These are phyloP conservation scores for Poeciliopsis paucimaculata DNA, from an alignment of 2,797 vertebrate genomes.

Conservation along the genomic window DNA sequence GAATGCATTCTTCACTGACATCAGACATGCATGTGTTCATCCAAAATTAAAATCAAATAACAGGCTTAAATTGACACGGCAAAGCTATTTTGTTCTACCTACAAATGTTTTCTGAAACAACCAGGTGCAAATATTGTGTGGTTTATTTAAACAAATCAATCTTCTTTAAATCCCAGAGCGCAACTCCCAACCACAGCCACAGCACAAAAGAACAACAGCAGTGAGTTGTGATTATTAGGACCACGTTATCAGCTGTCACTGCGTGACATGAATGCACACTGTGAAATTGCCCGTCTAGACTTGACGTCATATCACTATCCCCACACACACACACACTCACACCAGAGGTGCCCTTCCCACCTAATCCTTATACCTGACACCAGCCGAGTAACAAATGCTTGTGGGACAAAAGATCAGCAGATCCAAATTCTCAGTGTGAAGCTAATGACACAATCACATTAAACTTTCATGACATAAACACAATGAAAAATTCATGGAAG, in stretches of 20 bases:
- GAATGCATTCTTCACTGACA: neutral
- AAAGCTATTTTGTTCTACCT: neutral
- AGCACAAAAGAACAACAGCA: conserved; percentile 37
- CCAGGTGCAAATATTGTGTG: conserved; percentile 9
- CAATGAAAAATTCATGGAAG: conserved; percentile 12
- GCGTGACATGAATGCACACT: conserved; percentile 66
- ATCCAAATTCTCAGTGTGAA: conserved; percentile 13
- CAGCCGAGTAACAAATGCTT: conserved; percentile 46
- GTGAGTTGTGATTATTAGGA: conserved; percentile 56
- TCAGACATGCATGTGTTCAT: conserved; percentile 7
- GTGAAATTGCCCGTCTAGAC: conserved; percentile 79
- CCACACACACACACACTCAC: conserved; percentile 36
- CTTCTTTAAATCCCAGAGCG: conserved; percentile 26
- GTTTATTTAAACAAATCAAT: conserved; percentile 15
- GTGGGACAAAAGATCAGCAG: conserved; percentile 33
- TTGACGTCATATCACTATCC: conserved; percentile 76
- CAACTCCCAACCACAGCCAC: conserved; percentile 21
- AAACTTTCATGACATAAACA: neutral
- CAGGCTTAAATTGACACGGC: neutral
- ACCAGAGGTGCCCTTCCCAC: conserved; percentile 69
- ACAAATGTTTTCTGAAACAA: conserved; percentile 7
- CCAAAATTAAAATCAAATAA: conserved; percentile 11
- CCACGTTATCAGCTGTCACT: conserved; percentile 72
- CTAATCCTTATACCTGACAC: conserved; percentile 68
- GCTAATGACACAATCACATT: conserved; percentile 2